Percentiles rank a stretch among this genome's conserved stretches.
Evolutionary conservation across 1,140 invertebrate genomes (phyloP).

Genomic region (Drosophila ananassae): DNA sequence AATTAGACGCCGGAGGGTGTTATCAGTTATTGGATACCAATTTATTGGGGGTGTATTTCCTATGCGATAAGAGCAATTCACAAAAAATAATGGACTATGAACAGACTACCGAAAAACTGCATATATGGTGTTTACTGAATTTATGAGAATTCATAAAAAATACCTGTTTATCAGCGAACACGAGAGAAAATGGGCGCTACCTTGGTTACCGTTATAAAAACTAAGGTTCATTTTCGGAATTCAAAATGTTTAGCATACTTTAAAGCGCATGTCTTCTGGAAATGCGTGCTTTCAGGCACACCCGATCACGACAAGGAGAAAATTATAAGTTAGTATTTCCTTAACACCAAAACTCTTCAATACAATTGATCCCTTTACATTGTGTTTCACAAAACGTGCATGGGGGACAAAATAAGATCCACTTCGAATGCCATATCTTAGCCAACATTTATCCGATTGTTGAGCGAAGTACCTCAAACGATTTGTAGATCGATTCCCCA

Average conservation of each 20-base stretch:
- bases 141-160: conserved; percentile 16
- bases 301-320: too few relatives aligned
- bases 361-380: too few relatives aligned
- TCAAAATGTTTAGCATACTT: conserved; percentile 24
- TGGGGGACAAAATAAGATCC: too few relatives aligned
- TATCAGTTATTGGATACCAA: conserved; percentile 22
- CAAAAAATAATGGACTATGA: neutral
- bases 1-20: neutral
- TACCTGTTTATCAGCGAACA: neutral
- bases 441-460: too few relatives aligned
- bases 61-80: conserved; percentile 6
- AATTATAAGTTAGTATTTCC: too few relatives aligned
- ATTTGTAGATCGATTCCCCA: too few relatives aligned
- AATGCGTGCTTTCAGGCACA: conserved; percentile 1
- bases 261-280: rapidly evolving
- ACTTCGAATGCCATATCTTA: too few relatives aligned
- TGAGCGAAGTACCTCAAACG: too few relatives aligned
- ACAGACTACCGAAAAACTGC: neutral
- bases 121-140: conserved; percentile 3
- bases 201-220: conserved; percentile 1
- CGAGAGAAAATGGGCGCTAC: neutral
- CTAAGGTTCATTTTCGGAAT: neutral
- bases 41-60: conserved; percentile 26
- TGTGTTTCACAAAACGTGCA: too few relatives aligned
- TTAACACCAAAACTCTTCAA: too few relatives aligned